Evolutionary conservation across 2,888 invertebrate species (phyloP).

Genomic region (Halictus ligatus): DNA sequence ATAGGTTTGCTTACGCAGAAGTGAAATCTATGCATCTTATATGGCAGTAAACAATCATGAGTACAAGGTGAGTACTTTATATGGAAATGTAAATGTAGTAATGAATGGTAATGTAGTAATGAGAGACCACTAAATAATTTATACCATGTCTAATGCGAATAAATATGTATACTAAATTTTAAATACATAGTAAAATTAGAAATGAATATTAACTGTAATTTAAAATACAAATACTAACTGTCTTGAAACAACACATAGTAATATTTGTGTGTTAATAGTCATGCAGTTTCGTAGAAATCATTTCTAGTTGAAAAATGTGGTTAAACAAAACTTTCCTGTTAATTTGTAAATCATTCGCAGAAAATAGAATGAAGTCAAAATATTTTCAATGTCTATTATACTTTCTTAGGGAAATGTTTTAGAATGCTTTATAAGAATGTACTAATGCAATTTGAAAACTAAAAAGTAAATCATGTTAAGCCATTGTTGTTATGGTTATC

Average conservation of each 20-base stretch:
- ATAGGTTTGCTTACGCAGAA: slow-evolving; percentile 36
- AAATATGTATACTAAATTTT: neutral
- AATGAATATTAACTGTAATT: slow-evolving; percentile 23
- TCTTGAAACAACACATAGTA: slow-evolving; percentile 15
- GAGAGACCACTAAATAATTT: slow-evolving; percentile 7
- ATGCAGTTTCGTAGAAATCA: slow-evolving; percentile 56
- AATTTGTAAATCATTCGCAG: slow-evolving; percentile 33
- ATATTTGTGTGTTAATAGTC: slow-evolving; percentile 37
- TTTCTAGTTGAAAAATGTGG: slow-evolving; percentile 56
- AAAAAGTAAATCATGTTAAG: slow-evolving; percentile 74
- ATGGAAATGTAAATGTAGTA: slow-evolving; percentile 40
- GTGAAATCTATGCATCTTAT: slow-evolving; percentile 47
- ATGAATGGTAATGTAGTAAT: slow-evolving; percentile 36
- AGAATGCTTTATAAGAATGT: slow-evolving; percentile 32
- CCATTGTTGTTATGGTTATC: slow-evolving; percentile 82
- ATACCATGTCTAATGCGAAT: slow-evolving; percentile 17
- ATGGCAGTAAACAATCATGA: slow-evolving; percentile 49
- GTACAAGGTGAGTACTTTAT: slow-evolving; percentile 57
- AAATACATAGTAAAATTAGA: neutral
- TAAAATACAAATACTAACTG: slow-evolving; percentile 2
- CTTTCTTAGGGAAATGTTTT: slow-evolving; percentile 11
- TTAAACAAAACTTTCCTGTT: slow-evolving; percentile 45
- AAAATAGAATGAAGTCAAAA: neutral
- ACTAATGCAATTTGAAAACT: slow-evolving; percentile 57
- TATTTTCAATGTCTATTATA: slow-evolving; percentile 10